These are phyloP conservation scores for Isurus oxyrinchus DNA, from an alignment of 2,113 vertebrate species.

Conservation along the genomic window DNA sequence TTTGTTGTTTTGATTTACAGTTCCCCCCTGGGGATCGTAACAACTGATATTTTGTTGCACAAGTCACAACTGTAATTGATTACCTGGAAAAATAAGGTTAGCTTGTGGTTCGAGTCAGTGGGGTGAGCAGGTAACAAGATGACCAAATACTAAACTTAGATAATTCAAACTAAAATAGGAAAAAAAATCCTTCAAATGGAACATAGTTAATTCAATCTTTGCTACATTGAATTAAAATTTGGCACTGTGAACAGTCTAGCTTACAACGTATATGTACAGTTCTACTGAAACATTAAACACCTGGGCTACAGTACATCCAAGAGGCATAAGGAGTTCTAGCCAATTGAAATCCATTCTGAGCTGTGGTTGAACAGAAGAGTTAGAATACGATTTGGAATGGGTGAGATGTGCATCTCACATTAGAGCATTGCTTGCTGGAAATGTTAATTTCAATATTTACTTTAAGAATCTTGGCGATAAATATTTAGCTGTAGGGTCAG, in stretches of 20 bases:
- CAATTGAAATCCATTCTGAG: background rate
- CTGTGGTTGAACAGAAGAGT: background rate
- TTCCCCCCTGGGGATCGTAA: no score
- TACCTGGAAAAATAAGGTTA: background rate
- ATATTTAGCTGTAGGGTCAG: background rate
- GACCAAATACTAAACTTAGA: background rate
- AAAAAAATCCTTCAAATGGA: background rate
- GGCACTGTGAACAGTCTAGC: background rate
- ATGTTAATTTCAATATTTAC: background rate
- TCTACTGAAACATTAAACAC: background rate
- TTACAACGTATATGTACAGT: background rate
- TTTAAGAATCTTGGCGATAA: background rate
- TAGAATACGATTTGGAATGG: background rate
- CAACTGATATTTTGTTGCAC: background rate
- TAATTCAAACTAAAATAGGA: background rate
- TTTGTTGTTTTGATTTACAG: no score
- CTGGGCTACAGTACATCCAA: background rate
- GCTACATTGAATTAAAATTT: background rate
- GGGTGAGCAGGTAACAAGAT: background rate
- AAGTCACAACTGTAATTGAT: background rate
- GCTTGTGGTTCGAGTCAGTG: background rate
- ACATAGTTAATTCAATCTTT: background rate
- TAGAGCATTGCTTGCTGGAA: background rate
- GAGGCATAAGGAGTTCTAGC: background rate
- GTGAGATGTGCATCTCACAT: background rate